Conservation (phyloP, 2,888 invertebrate genomes). For the Drosophila fulvimacula region DNA sequence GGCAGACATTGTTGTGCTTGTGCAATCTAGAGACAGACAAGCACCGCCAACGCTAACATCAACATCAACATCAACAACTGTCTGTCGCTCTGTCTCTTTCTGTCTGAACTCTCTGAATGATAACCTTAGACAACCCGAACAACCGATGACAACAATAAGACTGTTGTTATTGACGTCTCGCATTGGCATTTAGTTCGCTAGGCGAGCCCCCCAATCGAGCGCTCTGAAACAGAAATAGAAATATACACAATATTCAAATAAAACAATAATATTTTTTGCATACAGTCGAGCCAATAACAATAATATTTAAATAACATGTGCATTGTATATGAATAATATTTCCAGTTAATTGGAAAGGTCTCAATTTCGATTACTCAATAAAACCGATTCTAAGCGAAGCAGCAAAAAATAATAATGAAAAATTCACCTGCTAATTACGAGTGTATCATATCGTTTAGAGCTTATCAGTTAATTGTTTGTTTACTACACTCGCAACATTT, state of each 20-base stretch:
- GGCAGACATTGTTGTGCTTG: slow-evolving; percentile 22
- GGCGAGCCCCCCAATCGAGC: slow-evolving; percentile 71
- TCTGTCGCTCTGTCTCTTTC: not conserved
- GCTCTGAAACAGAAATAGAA: slow-evolving; percentile 25
- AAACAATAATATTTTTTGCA: slow-evolving; percentile 46
- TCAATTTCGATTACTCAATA: slow-evolving; percentile 38
- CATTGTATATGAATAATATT: slow-evolving; percentile 13
- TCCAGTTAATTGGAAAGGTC: slow-evolving; percentile 20
- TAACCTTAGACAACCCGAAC: slow-evolving; percentile 66
- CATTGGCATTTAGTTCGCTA: slow-evolving; percentile 37
- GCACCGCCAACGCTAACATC: slow-evolving; percentile 15
- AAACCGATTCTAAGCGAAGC: not conserved
- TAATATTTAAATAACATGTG: slow-evolving; percentile 36
- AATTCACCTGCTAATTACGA: slow-evolving; percentile 34
- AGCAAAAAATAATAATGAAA: not conserved
- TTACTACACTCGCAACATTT: slow-evolving; percentile 51
- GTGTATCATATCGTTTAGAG: slow-evolving; percentile 20
- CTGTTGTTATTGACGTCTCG: slow-evolving; percentile 40
- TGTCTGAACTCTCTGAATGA: slow-evolving; percentile 39
- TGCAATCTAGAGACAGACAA: slow-evolving; percentile 36
- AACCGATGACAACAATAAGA: slow-evolving; percentile 20
- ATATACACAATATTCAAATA: slow-evolving; percentile 31
- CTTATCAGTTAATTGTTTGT: slow-evolving; percentile 76
- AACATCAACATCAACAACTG: slow-evolving; percentile 8
- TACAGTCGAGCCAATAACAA: slow-evolving; percentile 13